Conservation (phyloP, 2,888 invertebrate species). For the Drosophila mimica region DNA sequence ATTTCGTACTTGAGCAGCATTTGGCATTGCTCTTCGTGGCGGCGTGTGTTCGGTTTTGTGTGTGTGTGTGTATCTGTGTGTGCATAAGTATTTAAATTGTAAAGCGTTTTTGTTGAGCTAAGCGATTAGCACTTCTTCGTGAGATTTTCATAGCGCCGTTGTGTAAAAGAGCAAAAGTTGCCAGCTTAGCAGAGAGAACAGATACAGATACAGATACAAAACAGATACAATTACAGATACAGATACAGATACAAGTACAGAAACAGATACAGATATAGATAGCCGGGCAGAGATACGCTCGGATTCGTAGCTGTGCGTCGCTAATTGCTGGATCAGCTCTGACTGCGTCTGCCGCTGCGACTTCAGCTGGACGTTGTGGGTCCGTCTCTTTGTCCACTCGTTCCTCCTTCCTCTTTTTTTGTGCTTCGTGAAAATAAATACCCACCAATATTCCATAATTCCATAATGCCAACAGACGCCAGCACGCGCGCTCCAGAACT, state of each 20-base stretch:
- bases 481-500: conserved; percentile 60
- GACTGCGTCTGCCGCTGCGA: conserved; percentile 10
- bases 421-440: conserved; percentile 59
- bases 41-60: conserved; percentile 1
- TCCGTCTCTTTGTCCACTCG: background rate
- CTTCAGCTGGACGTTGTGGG: conserved; percentile 23
- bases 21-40: conserved; percentile 38
- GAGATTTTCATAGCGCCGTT: conserved; percentile 58
- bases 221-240: background rate
- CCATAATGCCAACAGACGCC: conserved; percentile 41
- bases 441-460: conserved; percentile 35
- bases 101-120: conserved; percentile 74
- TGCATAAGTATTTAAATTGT: conserved; percentile 60
- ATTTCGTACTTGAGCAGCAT: conserved; percentile 55
- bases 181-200: conserved; percentile 17
- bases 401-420: conserved; percentile 10
- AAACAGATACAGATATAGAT: conserved; percentile 9
- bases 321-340: conserved; percentile 70
- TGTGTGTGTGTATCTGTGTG: background rate
- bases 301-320: conserved; percentile 32
- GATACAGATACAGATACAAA: conserved; percentile 10
- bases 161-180: conserved; percentile 35
- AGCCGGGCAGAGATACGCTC: conserved; percentile 7
- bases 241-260: conserved; percentile 9
- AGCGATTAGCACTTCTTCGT: conserved; percentile 76